Evolutionary conservation across 2,113 vertebrate genomes (phyloP).

Genomic region (Bettongia penicillata): DNA sequence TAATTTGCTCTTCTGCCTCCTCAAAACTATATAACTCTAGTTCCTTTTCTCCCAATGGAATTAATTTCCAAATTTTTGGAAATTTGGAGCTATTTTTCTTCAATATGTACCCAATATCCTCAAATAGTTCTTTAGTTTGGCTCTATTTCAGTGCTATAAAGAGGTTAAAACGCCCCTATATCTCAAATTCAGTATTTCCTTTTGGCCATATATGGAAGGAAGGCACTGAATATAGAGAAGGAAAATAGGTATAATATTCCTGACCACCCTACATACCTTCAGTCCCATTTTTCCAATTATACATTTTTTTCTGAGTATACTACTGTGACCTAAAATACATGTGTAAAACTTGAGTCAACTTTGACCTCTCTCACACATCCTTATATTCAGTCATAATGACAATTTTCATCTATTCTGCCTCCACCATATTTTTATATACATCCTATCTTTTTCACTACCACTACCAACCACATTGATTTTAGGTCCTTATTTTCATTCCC

Average conservation of each 20-base stretch:
- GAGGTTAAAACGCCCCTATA: neutral
- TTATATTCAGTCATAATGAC: neutral
- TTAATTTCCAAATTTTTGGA: neutral
- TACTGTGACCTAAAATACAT: constrained; percentile 17
- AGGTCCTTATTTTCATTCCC: neutral
- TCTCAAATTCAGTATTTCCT: constrained; percentile 22
- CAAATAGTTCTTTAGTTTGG: neutral
- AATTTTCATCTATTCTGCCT: neutral
- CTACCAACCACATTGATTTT: neutral
- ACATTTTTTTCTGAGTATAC: constrained; percentile 15
- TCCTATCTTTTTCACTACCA: neutral
- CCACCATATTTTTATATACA: neutral
- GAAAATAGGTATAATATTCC: constrained; percentile 29
- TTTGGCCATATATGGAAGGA: constrained; percentile 2
- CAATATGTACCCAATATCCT: neutral
- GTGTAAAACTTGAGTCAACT: neutral
- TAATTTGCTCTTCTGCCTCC: neutral
- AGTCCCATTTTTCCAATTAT: neutral
- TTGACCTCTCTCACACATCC: neutral
- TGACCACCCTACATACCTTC: neutral
- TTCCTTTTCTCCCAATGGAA: neutral
- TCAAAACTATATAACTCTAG: neutral
- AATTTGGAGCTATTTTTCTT: neutral
- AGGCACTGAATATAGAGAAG: neutral
- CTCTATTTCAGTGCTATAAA: neutral